phyloP scores from a whole-genome alignment of 2,113 vertebrate genomes.

The Recurvirostra avosetta region DNA sequence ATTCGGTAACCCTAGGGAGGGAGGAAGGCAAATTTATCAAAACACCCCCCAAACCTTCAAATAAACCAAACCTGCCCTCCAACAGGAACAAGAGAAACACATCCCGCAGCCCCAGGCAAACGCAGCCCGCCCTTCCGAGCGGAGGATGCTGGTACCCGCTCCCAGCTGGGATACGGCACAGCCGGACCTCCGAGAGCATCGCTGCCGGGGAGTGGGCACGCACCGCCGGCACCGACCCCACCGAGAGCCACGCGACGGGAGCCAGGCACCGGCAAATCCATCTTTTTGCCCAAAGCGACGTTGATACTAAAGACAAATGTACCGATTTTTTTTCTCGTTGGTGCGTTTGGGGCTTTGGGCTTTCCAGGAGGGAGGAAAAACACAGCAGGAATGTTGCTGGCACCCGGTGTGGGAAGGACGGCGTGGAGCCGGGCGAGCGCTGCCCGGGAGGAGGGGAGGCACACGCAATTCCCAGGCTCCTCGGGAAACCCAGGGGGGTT shows the following conservation, averaged over 20 bases:
- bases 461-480: background rate
- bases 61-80: background rate
- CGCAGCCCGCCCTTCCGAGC: too few relatives aligned
- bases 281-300: background rate
- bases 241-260: background rate
- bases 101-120: background rate
- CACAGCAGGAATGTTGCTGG: background rate
- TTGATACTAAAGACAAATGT: background rate
- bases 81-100: background rate
- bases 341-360: background rate
- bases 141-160: background rate
- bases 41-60: background rate
- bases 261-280: background rate
- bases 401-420: background rate
- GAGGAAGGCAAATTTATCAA: background rate
- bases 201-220: background rate
- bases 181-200: background rate
- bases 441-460: background rate
- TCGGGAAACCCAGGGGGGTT: background rate
- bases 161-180: fast-evolving
- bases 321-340: fast-evolving
- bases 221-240: too few relatives aligned
- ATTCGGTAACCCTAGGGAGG: too few relatives aligned
- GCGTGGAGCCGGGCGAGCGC: fast-evolving
- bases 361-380: background rate